Evolutionary conservation across 2,797 vertebrate genomes (phyloP).

Genomic region (Cynodonichthys magdalenae): DNA sequence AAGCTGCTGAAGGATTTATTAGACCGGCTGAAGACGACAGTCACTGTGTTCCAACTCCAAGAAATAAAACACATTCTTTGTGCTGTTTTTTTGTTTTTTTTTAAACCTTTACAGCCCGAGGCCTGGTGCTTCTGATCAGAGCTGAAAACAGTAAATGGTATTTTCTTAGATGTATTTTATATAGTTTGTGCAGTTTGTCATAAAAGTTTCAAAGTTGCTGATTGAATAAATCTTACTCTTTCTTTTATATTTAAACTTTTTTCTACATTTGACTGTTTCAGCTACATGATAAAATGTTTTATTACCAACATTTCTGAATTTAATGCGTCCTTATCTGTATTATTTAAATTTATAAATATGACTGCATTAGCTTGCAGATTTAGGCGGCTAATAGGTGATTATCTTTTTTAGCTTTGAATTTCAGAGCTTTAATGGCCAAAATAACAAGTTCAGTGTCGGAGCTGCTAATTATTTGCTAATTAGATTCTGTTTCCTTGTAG

Average conservation of each 20-base stretch:
- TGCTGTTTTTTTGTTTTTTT: conserved; percentile 1
- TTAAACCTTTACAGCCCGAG: not conserved
- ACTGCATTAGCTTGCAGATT: not conserved
- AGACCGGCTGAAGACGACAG: conserved; percentile 5
- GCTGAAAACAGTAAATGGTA: conserved; percentile 4
- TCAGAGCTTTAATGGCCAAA: not conserved
- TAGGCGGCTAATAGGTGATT: not conserved
- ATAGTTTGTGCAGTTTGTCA: conserved; percentile 5
- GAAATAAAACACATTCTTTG: conserved; percentile 1
- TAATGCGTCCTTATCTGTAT: not conserved
- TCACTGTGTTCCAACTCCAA: not conserved
- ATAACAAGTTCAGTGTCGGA: not conserved
- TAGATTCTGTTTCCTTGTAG: not conserved
- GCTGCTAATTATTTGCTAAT: not conserved
- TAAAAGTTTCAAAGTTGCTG: conserved; percentile 1
- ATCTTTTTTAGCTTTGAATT: not conserved
- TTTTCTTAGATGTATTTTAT: conserved; percentile 6
- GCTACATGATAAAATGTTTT: not conserved
- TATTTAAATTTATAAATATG: not conserved
- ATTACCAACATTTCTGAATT: not conserved
- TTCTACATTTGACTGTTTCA: not conserved
- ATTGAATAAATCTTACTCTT: not conserved
- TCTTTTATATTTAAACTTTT: not conserved
- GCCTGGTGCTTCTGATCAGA: not conserved
- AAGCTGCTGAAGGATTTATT: conserved; percentile 1